Base-by-base conservation (phyloP, 2,113 vertebrate genomes). In the Eclectus roratus region DNA sequence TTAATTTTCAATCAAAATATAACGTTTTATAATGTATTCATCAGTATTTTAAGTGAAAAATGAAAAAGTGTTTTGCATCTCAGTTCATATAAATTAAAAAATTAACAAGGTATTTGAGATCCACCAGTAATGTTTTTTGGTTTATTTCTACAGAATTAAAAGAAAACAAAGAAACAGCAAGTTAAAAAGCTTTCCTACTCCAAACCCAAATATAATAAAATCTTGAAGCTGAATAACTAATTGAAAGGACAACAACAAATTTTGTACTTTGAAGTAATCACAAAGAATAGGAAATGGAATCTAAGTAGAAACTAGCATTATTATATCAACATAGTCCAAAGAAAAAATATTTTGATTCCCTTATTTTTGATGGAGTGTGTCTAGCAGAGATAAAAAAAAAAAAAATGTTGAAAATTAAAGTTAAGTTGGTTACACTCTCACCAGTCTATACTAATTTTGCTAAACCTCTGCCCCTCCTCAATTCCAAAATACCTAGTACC, bases 1-100 rank as follows among this genome's bases (percentile, higher is more conserved):
- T 91, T 68, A 69, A 73, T 77, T 95, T 94, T 97, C 89, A 95
- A 73, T 93, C 88, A 96, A 94, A 85, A 94, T 43, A 95, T 60
- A 94, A 84, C 53, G 11, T 47, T 92, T 58, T 52, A 35, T 86
- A 81, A 91, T 74, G 79, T 88, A 95, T 86, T 82, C 18, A 88
- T 74, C n/a, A 80, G 17, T 64, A 89, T 27, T 71, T 53, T 35
- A 65, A 6, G n/a, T 78, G 33, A 79, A 96, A 96, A 94, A 93
- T 35, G 46, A 89, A 95, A 63, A 91, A 82, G 73, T 91, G 13
- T 83, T 85, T 96, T 9, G 35, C 56, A 91, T 96, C 85, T 94
- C 80, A 66, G 81, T 94, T 80, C 12, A 76, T 29, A 63, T 88
- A 97, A 74, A n/a, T 64, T 95, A 96, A 78, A 58, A 68, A 96